Conservation (phyloP, 2,888 invertebrate species). For the Dynastes hyllus region DNA sequence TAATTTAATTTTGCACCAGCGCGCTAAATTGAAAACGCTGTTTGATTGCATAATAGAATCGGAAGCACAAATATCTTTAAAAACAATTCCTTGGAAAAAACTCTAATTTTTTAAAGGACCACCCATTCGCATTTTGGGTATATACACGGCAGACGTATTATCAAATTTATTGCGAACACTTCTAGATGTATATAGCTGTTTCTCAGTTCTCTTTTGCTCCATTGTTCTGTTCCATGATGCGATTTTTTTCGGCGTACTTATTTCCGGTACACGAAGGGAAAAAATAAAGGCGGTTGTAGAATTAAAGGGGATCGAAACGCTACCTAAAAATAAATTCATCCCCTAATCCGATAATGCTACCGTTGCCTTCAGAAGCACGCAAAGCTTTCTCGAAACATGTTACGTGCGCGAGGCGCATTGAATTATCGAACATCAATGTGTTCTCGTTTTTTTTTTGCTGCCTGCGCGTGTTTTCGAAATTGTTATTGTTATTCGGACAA, state of each 20-base stretch:
- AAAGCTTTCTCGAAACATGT: slow-evolving; percentile 36
- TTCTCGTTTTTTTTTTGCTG: slow-evolving; percentile 13
- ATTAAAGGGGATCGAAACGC: slow-evolving; percentile 27
- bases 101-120: too few species aligned
- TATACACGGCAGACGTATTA: too few species aligned
- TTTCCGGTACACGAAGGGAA: slow-evolving; percentile 8
- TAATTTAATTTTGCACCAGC: too few species aligned
- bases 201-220: too few species aligned
- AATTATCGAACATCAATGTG: slow-evolving; percentile 33
- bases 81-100: too few species aligned
- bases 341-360: slow-evolving; percentile 41
- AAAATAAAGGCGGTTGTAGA: slow-evolving; percentile 16
- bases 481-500: slow-evolving; percentile 39
- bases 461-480: slow-evolving; percentile 21
- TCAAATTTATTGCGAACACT: too few species aligned
- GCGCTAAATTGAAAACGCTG: too few species aligned
- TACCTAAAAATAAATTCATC: slow-evolving; percentile 46
- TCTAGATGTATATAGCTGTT: too few species aligned
- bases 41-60: too few species aligned
- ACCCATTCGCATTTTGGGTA: too few species aligned
- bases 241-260: not conserved
- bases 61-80: too few species aligned
- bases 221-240: too few species aligned
- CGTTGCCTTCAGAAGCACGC: slow-evolving; percentile 40
- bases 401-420: slow-evolving; percentile 19